These are phyloP conservation scores for Cotesia vestalis DNA, from an alignment of 1,140 invertebrate genomes.

Conservation along the genomic window DNA sequence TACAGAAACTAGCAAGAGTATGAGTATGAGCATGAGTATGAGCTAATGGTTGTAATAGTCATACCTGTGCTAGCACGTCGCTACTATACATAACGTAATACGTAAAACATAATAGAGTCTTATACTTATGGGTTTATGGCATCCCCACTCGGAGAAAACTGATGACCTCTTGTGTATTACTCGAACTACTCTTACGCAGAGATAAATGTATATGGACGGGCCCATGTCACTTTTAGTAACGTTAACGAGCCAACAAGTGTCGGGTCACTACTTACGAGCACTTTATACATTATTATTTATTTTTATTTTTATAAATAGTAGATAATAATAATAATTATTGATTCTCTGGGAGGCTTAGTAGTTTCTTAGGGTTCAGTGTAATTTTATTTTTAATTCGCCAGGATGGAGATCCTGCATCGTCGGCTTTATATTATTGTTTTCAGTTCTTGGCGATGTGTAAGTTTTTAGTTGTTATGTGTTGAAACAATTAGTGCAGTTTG, in stretches of 20 bases:
- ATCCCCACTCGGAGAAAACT: slow-evolving; percentile 32
- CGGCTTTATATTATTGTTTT: slow-evolving; percentile 46
- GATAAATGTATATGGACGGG: slow-evolving; percentile 57
- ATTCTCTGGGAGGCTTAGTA: too few relatives aligned
- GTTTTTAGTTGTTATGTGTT: slow-evolving; percentile 31
- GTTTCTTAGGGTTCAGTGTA: too few relatives aligned
- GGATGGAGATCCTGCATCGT: slow-evolving; percentile 52
- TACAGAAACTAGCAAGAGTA: too few relatives aligned
- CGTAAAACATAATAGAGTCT: too few relatives aligned
- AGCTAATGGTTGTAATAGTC: too few relatives aligned
- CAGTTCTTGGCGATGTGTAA: slow-evolving; percentile 45
- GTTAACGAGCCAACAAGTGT: slow-evolving; percentile 46
- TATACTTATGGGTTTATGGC: too few relatives aligned
- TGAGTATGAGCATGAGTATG: too few relatives aligned
- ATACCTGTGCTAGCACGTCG: background rate
- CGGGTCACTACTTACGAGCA: slow-evolving; percentile 23
- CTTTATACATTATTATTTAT: background rate
- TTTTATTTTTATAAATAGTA: background rate
- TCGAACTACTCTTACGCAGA: slow-evolving; percentile 52
- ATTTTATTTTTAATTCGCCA: background rate
- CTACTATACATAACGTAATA: background rate
- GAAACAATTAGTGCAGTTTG: slow-evolving; percentile 14
- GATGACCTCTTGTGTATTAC: slow-evolving; percentile 60
- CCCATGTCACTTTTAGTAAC: slow-evolving; percentile 54
- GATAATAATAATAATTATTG: too few relatives aligned